phyloP scores from a whole-genome alignment of 1,140 invertebrate genomes.

The Dinoponera quadriceps region DNA sequence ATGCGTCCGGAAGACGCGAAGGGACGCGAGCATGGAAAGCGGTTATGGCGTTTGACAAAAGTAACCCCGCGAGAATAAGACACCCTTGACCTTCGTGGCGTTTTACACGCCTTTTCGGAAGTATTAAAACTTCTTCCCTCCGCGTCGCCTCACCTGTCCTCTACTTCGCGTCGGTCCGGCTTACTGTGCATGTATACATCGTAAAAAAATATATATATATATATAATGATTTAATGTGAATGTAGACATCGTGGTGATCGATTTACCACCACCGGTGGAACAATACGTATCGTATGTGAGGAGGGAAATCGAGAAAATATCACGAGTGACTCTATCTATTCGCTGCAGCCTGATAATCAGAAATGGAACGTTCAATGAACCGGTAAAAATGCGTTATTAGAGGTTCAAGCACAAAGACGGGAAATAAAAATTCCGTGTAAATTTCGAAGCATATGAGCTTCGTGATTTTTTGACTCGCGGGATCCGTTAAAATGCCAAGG shows the following conservation, averaged over 20 bases:
- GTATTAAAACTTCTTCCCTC: background rate
- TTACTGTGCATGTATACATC: no score
- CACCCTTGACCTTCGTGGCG: slow-evolving; percentile 2
- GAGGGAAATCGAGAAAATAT: no score
- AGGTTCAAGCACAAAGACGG: no score
- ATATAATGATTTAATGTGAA: no score
- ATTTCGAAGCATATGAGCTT: background rate
- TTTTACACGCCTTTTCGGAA: background rate
- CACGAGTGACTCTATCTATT: no score
- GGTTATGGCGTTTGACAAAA: slow-evolving; percentile 77
- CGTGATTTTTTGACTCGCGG: slow-evolving; percentile 1
- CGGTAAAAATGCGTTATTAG: background rate
- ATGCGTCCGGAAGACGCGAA: slow-evolving; percentile 69
- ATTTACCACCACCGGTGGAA: no score
- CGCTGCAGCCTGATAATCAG: no score
- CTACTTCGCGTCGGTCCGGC: no score
- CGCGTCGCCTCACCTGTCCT: background rate
- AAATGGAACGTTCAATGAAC: background rate
- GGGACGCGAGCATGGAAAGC: slow-evolving; percentile 20
- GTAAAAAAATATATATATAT: no score
- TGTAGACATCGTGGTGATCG: no score
- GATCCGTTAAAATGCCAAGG: background rate
- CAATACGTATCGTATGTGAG: no score
- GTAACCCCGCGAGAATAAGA: slow-evolving; percentile 65
- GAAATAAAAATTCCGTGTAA: slow-evolving; percentile 11